Evolutionary conservation across 2,888 invertebrate genomes (phyloP).

Genomic region (Dioctria rufipes): DNA sequence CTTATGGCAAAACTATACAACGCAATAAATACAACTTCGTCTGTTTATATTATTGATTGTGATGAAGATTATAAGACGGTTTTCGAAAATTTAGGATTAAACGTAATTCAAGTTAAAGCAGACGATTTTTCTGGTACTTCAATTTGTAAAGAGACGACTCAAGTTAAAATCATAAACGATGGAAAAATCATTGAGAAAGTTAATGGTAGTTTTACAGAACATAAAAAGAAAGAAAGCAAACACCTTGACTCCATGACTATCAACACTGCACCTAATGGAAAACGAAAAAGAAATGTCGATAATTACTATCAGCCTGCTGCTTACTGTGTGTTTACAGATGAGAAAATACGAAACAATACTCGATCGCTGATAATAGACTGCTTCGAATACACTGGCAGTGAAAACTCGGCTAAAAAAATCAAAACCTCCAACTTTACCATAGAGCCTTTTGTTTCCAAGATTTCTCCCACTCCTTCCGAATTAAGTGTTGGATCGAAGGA

Average conservation of each 20-base stretch:
- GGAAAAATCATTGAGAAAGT: neutral
- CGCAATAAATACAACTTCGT: neutral
- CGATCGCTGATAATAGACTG: conserved; percentile 60
- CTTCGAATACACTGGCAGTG: conserved; percentile 57
- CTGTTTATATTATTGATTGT: conserved; percentile 52
- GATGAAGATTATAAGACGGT: conserved; percentile 11
- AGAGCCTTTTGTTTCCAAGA: conserved; percentile 59
- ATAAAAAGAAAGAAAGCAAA: neutral
- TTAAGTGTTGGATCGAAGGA: conserved; percentile 69
- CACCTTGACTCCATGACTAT: neutral
- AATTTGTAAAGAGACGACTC: neutral
- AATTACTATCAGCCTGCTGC: conserved; percentile 15
- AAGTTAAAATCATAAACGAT: neutral
- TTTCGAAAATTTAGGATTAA: conserved; percentile 17
- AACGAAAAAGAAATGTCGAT: conserved; percentile 28
- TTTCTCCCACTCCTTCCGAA: conserved; percentile 69
- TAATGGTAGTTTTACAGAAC: conserved; percentile 5
- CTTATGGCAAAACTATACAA: conserved; percentile 3
- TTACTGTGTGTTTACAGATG: conserved; percentile 28
- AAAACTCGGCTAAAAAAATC: conserved; percentile 37
- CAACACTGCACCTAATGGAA: neutral
- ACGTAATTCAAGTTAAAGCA: conserved; percentile 6
- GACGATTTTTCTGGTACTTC: too few species aligned
- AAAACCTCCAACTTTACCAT: conserved; percentile 55
- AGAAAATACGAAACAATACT: conserved; percentile 11